Base-by-base conservation (phyloP, 2,888 invertebrate genomes). In the Charanyca ferruginea region DNA sequence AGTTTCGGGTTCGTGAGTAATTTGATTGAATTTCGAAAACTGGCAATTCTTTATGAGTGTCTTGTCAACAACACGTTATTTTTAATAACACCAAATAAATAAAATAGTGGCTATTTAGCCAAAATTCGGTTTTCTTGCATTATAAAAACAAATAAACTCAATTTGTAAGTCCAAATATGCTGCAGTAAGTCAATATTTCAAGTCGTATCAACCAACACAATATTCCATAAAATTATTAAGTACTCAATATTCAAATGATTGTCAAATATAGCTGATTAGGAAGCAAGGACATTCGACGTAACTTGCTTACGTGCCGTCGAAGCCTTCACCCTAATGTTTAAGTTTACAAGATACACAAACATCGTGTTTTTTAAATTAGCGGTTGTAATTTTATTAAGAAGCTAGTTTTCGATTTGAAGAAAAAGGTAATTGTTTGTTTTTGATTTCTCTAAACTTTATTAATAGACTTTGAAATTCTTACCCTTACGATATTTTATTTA, bases 301-400 rank as follows among this genome's bases (percentile, higher is more conserved):
- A 25, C 20, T 25, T 47, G 52, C 42, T 32, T 47, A 41, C 52
- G 57, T 63, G 65, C 67, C 47, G 25, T 45, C 59, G 48, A 59
- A 81, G 72, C 82, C 82, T 81, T 81, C 68, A 78, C 75, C 65
- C 45, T 68, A 78, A 70, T 81, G 60, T 68, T 68, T 62, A 72
- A 25, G 54, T 72, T 69, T 62, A 75, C 49, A 73, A 67, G 68
- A 67, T 60, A 57, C 63, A 66, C 51, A 65, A 62, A 72, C 65
- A 67, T 66, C 65, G 45, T 69, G 78, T 67, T 63, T 74, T 28
- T 54, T 68, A 77, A 73, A 75, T 70, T 70, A 74, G 54, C 48
- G 25, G 66, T 54, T 59, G 62, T 74, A 70, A 42, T 68, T 54
- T 60, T 53, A 47, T 42, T 60, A 60, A n/a, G 42, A 9, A 54